These are phyloP conservation scores for Megatriorchis doriae DNA, from an alignment of 2,113 vertebrate genomes.

Conservation along the genomic window DNA sequence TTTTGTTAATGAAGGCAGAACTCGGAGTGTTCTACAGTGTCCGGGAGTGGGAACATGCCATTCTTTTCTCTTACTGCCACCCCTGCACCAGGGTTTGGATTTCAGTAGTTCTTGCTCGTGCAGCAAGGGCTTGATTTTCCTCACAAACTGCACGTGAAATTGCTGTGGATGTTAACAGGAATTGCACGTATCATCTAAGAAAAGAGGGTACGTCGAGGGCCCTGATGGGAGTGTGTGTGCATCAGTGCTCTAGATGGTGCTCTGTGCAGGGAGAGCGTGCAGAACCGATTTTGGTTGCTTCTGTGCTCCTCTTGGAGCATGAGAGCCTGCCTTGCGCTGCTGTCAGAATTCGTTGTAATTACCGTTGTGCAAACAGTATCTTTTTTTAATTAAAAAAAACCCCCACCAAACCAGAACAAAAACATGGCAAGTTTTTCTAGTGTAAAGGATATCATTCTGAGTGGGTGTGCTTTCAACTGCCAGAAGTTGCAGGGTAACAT, in stretches of 20 bases:
- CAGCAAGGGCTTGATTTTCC: fast-evolving
- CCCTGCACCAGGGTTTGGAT: background rate
- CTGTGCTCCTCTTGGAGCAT: fast-evolving
- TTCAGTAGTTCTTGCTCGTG: fast-evolving
- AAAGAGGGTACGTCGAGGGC: fast-evolving
- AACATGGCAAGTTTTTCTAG: background rate
- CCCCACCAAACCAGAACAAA: no score
- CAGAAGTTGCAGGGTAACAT: background rate
- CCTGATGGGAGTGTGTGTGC: background rate
- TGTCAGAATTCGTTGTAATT: background rate
- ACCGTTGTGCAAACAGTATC: background rate
- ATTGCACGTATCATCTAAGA: fast-evolving
- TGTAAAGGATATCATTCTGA: background rate
- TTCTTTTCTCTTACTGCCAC: background rate
- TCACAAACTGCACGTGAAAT: background rate
- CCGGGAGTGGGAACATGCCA: background rate
- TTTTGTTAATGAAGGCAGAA: slow-evolving; percentile 50
- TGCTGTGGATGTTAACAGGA: background rate
- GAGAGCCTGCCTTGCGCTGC: background rate
- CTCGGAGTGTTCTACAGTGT: background rate
- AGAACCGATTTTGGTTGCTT: background rate
- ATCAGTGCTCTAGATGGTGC: background rate
- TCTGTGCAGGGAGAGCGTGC: fast-evolving
- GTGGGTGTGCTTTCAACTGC: background rate
- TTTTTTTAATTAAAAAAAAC: background rate